A percentile compares a stretch with the other conserved stretches of the same genome.
Conservation (phyloP, 2,797 vertebrate genomes). For the Morus bassanus region DNA sequence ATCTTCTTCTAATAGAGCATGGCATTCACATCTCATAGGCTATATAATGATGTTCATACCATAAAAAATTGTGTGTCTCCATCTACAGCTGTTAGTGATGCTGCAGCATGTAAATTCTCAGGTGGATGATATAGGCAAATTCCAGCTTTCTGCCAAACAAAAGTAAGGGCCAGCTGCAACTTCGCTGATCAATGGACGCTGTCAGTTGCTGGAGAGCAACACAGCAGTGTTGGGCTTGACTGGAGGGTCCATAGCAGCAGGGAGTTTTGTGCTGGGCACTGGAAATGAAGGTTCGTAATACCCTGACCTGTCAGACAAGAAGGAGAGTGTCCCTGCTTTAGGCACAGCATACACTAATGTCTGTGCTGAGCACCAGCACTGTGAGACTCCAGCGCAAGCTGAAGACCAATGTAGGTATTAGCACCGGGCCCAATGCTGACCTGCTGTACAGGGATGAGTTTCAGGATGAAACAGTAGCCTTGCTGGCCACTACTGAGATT, state of each 20-base stretch:
- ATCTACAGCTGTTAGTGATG: background rate
- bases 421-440: fast-evolving
- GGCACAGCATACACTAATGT: fast-evolving
- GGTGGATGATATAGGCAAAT: background rate
- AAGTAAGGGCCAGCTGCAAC: background rate
- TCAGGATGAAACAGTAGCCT: background rate
- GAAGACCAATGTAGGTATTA: fast-evolving
- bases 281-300: background rate
- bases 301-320: background rate
- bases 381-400: fast-evolving
- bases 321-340: background rate
- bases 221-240: fast-evolving
- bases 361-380: background rate
- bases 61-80: background rate
- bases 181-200: background rate
- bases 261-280: background rate
- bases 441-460: background rate
- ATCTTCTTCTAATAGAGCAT: background rate
- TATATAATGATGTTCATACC: background rate
- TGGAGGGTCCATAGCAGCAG: background rate
- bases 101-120: background rate
- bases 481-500: background rate
- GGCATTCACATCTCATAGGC: background rate
- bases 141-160: background rate
- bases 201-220: background rate